Evolutionary conservation across 2,888 invertebrate species (phyloP).

Genomic region (Heliconius ismenius): DNA sequence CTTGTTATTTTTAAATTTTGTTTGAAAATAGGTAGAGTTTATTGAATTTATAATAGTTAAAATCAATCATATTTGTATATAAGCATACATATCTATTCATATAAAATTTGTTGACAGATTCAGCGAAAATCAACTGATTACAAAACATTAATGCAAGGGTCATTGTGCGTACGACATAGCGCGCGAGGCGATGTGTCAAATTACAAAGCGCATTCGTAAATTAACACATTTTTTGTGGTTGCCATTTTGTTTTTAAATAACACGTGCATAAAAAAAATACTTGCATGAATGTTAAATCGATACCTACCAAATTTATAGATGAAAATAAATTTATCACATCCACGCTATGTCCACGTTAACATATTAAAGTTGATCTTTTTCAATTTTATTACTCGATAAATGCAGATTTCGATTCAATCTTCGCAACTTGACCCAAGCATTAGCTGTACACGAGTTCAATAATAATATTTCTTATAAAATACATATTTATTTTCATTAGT

Average conservation of each 20-base stretch:
- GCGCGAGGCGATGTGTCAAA: slow-evolving; percentile 9
- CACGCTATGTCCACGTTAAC: slow-evolving; percentile 52
- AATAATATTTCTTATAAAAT: slow-evolving; percentile 51
- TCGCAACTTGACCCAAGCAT: slow-evolving; percentile 67
- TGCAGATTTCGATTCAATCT: slow-evolving; percentile 74
- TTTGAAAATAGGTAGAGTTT: background rate
- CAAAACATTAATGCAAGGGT: background rate
- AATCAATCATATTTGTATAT: too few species aligned
- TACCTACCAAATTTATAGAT: background rate
- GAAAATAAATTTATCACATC: slow-evolving; percentile 50
- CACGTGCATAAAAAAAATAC: background rate
- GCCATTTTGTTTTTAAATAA: background rate
- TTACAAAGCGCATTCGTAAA: slow-evolving; percentile 18
- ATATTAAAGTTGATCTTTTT: slow-evolving; percentile 64
- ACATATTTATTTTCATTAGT: slow-evolving; percentile 48
- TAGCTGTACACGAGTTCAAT: slow-evolving; percentile 64
- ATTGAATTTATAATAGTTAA: too few species aligned
- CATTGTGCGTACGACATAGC: slow-evolving; percentile 4
- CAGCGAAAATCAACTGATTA: background rate
- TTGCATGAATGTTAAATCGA: background rate
- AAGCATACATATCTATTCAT: too few species aligned
- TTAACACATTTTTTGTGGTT: background rate
- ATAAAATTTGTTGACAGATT: background rate
- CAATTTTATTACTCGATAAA: slow-evolving; percentile 79
- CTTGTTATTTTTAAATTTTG: background rate